phyloP scores from a whole-genome alignment of 1,140 invertebrate species.

The Aphidius gifuensis region DNA sequence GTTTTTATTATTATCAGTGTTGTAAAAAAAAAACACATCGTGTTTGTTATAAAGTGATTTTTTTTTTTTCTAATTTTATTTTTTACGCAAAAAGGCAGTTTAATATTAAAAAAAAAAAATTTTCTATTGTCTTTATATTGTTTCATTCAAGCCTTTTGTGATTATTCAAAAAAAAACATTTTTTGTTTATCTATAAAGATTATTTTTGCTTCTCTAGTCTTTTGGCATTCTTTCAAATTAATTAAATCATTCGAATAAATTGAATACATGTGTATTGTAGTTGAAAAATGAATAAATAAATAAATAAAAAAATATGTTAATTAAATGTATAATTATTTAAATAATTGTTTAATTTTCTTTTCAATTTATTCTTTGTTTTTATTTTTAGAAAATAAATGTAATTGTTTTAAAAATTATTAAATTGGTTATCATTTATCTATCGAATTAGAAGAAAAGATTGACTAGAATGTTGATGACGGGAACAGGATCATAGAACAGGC shows the following conservation, averaged over 20 bases:
- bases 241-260: not conserved
- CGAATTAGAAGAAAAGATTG: too few species aligned
- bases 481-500: too few species aligned
- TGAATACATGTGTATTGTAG: slow-evolving; percentile 1
- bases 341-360: slow-evolving; percentile 19
- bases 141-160: slow-evolving; percentile 8
- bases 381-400: slow-evolving; percentile 9
- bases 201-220: slow-evolving; percentile 1
- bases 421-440: too few species aligned
- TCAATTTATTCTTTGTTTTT: slow-evolving; percentile 16
- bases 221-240: slow-evolving; percentile 5
- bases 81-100: not conserved
- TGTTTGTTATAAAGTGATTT: not conserved
- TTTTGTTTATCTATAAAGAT: not conserved
- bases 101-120: not conserved
- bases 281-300: slow-evolving; percentile 1
- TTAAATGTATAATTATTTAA: slow-evolving; percentile 22
- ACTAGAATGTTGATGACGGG: too few species aligned
- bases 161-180: slow-evolving; percentile 12
- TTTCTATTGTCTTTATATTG: not conserved
- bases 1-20: slow-evolving; percentile 1
- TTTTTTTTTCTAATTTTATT: not conserved
- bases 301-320: slow-evolving; percentile 7
- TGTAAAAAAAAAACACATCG: not conserved
- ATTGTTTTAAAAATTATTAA: not conserved